Base-by-base conservation (phyloP, 1,140 invertebrate species). In the Zaprionus taronus region DNA sequence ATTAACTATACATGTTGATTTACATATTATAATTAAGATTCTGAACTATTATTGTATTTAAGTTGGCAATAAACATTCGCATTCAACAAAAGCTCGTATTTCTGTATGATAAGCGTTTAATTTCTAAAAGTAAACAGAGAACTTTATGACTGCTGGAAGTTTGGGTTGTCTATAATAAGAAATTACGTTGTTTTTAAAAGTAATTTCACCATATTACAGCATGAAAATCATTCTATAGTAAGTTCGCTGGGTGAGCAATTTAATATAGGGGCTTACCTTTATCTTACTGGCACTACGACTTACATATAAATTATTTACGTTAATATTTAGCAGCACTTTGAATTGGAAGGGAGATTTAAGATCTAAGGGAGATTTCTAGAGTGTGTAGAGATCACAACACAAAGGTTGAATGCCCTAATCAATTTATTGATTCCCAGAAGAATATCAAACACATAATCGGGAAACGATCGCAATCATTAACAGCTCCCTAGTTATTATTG, bases 61-160 rank as follows among this genome's bases (percentile, higher is more conserved):
- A 60, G 68, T 61, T 76, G 61, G 34, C 22, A 72, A 72, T 57
- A 76, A 66, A 65, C 55, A 72, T 76, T 76, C 61, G 56, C 34
- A 76, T 61, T 72, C 41, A 53, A 64, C 51, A 58, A 70, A 58
- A 26, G 1, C 41, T 38, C n/a, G 26, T 41, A 49, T 14, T 51
- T 36, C 55, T 7, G 28, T 9, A 5, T 47, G 28, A 57, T 36
- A 58, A 72, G 22, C 14, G 7, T 62, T 51, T 44, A 0, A 55
- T 36, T 20, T 57, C 28, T 24, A 3, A 2, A 53, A 47, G 11
- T 38, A 20, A 44, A 44, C 14, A 2, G 22, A 24, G 22, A 38
- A 58, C n/a, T n/a, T 2, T 12, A 2, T 60, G 5, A 47, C 14
- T 31, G 0, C 24, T 44, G 38, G 9, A n/a, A 28, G 2, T 24